Evolutionary conservation across 2,797 vertebrate genomes (phyloP), one percentile per base, ranked within the genome.

Genomic region (Adrianichthys oophorus): DNA sequence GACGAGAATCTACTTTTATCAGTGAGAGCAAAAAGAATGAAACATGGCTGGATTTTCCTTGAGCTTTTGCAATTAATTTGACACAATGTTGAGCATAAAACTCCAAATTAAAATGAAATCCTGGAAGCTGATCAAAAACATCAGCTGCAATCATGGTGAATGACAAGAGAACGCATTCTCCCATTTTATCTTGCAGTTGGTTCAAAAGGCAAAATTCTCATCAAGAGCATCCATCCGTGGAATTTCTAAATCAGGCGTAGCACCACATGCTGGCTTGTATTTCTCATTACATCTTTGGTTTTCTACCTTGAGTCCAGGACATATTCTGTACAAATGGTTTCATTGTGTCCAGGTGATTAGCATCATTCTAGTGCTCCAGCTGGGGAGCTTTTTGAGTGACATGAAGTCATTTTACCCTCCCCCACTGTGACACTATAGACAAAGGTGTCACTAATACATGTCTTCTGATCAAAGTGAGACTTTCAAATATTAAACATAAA

Each of bases 311-410:
- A 40, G 41, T 63, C 46, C 26, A 47, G n/a, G 21, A 52, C 54
- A 19, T 52, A 23, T 70, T 45, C 41, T 59, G 41, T 69, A 72
- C 49, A 56, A 32, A 32, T 73, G 68, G 66, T 78, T 78, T 79
- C 70, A 79, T 75, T 85, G 70, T 79, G 80, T 85, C 72, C 74
- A 82, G 70, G 76, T 79, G 57, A 64, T 84, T 78, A 78, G 60
- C 7, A 29, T 59, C 62, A 41, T 56, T 24, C 32, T 53, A 55
- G 12, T 2, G 5, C 48, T 29, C 41, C 56, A 44, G 63, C 53
- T 63, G 26, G 46, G 48, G 59, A 37, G 59, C 37, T 65, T 53
- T 62, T 57, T 55, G 48, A 65, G 65, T 53, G 55, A 69, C 62
- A 65, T 43, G 32, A 12, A 68, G 63, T 26, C 56, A 72, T 60